A percentile compares a stretch with the other conserved stretches of the same genome.
Evolutionary conservation across 2,797 vertebrate species (phyloP).

Genomic region (Miichthys miiuy): DNA sequence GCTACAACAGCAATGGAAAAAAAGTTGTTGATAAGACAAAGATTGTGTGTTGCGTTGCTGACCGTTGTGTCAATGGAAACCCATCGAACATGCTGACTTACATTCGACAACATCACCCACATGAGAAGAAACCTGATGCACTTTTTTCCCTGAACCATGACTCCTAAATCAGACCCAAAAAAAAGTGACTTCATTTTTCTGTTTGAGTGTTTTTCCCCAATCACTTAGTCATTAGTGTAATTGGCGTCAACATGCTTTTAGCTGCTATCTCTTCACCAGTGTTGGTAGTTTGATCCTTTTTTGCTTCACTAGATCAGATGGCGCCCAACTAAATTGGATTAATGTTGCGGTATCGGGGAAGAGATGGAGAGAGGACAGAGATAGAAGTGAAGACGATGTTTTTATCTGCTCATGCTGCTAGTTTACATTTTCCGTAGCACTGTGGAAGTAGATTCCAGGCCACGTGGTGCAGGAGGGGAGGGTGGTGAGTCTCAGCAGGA

Average conservation of each 20-base stretch:
- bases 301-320: not conserved
- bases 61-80: no score
- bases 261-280: not conserved
- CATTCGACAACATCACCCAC: no score
- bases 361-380: not conserved
- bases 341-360: constrained; percentile 14
- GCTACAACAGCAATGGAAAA: no score
- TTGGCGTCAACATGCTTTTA: not conserved
- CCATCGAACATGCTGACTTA: no score
- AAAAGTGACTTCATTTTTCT: no score
- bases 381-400: constrained; percentile 19
- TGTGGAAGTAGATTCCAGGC: constrained; percentile 23
- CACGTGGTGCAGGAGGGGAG: constrained; percentile 2
- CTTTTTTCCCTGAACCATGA: no score
- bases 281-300: not conserved
- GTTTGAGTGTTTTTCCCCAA: no score
- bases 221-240: no score
- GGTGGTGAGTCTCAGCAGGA: constrained; percentile 46
- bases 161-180: no score
- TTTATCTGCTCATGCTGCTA: constrained; percentile 58
- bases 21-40: no score
- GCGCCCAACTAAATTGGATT: constrained; percentile 2
- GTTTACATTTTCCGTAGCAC: constrained; percentile 46
- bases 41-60: no score
- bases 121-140: no score